Percentiles rank a stretch among this genome's conserved stretches.
Conservation (phyloP, 53 echinoderm and acorn worm species). For the Crossaster papposus region DNA sequence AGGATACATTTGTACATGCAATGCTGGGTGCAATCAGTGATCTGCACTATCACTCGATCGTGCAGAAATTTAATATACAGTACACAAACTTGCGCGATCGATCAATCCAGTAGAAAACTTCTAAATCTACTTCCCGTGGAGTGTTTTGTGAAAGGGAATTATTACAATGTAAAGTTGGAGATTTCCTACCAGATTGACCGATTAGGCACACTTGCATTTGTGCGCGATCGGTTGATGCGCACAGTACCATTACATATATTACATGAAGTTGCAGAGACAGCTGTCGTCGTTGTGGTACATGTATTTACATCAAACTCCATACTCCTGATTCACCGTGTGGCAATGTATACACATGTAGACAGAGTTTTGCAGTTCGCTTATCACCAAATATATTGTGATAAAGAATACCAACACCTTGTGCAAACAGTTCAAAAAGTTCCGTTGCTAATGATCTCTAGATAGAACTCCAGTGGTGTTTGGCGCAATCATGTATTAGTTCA, state of each 20-base stretch:
- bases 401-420: slow-evolving; percentile 29
- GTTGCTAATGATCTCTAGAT: neutral
- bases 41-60: too few relatives aligned
- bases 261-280: slow-evolving; percentile 13
- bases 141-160: too few relatives aligned
- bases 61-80: too few relatives aligned
- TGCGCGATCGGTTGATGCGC: too few relatives aligned
- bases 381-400: slow-evolving; percentile 22
- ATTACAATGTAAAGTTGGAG: too few relatives aligned
- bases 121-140: too few relatives aligned
- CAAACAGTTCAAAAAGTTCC: slow-evolving; percentile 11
- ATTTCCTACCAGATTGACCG: too few relatives aligned
- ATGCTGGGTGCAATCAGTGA: too few relatives aligned
- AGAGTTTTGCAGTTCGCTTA: neutral
- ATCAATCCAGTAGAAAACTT: too few relatives aligned
- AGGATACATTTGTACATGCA: neutral
- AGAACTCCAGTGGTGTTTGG: slow-evolving; percentile 9
- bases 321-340: neutral
- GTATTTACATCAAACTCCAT: neutral
- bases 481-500: neutral
- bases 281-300: neutral
- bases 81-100: too few relatives aligned
- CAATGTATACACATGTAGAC: neutral
- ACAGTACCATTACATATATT: too few relatives aligned
- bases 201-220: too few relatives aligned